These are phyloP conservation scores for Fulica atra DNA, from an alignment of 2,113 vertebrate genomes.

Conservation along the genomic window DNA sequence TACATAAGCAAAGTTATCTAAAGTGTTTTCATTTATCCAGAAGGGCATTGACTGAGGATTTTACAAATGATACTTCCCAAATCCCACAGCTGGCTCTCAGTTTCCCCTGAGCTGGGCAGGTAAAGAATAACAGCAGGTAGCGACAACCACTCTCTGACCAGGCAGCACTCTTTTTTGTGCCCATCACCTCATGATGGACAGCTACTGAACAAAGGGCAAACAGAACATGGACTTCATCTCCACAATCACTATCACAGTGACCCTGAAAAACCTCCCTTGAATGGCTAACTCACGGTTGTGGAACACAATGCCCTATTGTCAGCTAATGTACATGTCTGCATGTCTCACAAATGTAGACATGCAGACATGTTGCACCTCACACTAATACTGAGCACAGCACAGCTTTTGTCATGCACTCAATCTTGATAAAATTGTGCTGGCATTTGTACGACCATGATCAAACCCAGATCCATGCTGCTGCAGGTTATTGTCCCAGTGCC, in stretches of 20 bases:
- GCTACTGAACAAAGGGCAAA: neutral
- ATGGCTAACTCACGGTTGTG: neutral
- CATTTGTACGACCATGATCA: neutral
- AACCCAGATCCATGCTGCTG: neutral
- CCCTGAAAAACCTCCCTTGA: neutral
- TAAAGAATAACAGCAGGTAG: neutral
- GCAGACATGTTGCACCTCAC: neutral
- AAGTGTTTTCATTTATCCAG: neutral
- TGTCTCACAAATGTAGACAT: neutral
- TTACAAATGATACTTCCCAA: neutral
- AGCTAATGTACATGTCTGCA: neutral
- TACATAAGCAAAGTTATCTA: neutral
- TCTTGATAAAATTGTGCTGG: neutral
- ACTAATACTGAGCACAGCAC: neutral
- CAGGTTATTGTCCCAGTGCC: neutral
- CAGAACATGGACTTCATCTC: neutral
- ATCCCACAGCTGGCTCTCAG: neutral
- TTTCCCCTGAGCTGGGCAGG: neutral
- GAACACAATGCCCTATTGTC: neutral
- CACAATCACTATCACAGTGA: neutral
- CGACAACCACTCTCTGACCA: neutral
- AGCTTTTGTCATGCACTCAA: neutral
- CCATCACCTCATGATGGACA: fast-evolving
- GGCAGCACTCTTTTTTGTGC: neutral
- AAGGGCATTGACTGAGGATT: neutral